Evolutionary conservation across 2,113 vertebrate species (phyloP), one percentile per base, ranked within the genome.

Genomic region (Sprattus sprattus): DNA sequence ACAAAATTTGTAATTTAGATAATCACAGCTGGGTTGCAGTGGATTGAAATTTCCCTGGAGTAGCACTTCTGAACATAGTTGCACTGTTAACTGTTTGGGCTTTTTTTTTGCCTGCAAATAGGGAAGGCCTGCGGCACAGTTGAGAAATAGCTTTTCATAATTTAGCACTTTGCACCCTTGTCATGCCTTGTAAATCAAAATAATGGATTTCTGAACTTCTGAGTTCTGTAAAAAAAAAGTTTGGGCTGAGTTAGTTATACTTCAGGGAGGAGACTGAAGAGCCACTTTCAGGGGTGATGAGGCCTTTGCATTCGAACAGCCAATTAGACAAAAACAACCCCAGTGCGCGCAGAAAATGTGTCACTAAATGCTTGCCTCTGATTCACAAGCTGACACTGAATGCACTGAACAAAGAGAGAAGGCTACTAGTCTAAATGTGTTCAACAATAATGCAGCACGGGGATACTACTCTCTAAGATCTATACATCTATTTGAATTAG

Each of bases 161-260:
- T 78, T 78, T 78, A 78, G 71, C 32, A 78, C 71, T 78, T 78
- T 78, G 71, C 71, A 78, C 71, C 71, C 71, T 78, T 60, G 54
- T 60, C 54, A 60, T 60, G 54, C 54, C 54, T 22, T 32, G 71
- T 78, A 78, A 78, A 78, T 78, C 71, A 78, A 78, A 78, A 60
- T 39, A 11, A 78, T 78, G 64, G 64, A 71, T 71, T 71, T 71
- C 64, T 71, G 25, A 71, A 71, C 64, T 71, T 71, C 8, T 28
- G 25, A 71, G n/a, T 71, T 71, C 64, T 28, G 64, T 13, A 49
- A 49, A 32, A 78, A 64, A 64, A 25, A 64, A 39, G 28, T 78
- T 39, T 11, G 3, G 32, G 10, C 28, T 39, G 10, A 39, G 28
- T 78, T 78, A 11, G 71, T 39, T 5, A 16, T 78, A 78, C 71